Conservation (phyloP, 2,113 vertebrate species). For the Bos indicus region DNA sequence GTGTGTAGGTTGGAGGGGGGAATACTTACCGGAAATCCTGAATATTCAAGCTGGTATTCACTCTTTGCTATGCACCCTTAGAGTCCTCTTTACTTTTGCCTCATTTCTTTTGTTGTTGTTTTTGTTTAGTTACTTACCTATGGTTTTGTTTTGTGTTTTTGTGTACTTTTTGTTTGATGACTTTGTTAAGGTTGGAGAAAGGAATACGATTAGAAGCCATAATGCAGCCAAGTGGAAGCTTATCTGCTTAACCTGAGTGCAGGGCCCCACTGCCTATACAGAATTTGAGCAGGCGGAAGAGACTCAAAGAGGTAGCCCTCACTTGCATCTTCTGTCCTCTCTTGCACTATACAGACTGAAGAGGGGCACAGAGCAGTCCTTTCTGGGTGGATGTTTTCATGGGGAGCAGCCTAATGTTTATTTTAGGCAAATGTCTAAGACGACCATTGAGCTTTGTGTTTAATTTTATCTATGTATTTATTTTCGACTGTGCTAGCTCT, state of each 20-base stretch:
- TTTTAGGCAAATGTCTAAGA: not conserved
- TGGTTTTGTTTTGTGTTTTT: not conserved
- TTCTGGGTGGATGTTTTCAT: fast-evolving
- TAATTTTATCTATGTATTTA: not conserved
- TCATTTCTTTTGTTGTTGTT: not conserved
- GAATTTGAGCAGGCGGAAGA: not conserved
- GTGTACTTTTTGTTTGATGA: not conserved
- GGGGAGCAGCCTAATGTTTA: not conserved
- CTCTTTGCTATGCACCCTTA: not conserved
- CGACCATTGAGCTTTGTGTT: not conserved
- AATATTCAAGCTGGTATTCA: not conserved
- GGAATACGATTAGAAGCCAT: not conserved
- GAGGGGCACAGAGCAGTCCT: not conserved
- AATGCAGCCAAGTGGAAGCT: not conserved
- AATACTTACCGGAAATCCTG: not conserved
- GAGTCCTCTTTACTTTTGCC: not conserved
- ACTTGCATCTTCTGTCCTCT: not conserved
- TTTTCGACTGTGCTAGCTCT: fast-evolving
- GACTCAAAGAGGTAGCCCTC: not conserved
- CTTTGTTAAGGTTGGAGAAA: not conserved
- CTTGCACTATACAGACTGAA: not conserved
- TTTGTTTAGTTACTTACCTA: not conserved
- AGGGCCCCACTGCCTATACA: too few relatives aligned
- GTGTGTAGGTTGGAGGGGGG: not conserved
- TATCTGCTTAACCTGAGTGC: not conserved